phyloP scores from a whole-genome alignment of 2,888 invertebrate genomes.

The Pocota personata region DNA sequence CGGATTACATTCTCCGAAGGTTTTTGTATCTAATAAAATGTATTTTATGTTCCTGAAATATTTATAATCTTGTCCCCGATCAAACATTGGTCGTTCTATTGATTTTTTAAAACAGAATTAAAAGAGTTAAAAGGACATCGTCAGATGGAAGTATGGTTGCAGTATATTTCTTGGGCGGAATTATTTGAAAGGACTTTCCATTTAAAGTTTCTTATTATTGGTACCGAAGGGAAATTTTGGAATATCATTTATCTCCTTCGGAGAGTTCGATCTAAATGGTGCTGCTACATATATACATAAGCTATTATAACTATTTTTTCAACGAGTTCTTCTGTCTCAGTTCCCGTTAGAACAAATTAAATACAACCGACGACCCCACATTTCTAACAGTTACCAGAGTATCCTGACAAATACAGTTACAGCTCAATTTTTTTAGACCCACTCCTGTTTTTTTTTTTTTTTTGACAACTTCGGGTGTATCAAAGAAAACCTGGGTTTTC shows the following conservation, averaged over 20 bases:
- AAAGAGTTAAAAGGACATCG: not conserved
- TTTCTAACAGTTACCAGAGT: too few relatives aligned
- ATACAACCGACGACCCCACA: too few relatives aligned
- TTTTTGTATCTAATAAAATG: not conserved
- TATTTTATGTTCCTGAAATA: not conserved
- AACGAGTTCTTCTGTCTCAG: too few relatives aligned
- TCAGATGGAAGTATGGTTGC: not conserved
- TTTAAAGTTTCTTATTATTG: not conserved
- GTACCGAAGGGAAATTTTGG: not conserved
- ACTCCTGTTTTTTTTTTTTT: too few relatives aligned
- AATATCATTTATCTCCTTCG: not conserved
- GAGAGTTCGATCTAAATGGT: too few relatives aligned
- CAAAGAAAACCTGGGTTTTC: too few relatives aligned
- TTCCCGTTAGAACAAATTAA: too few relatives aligned
- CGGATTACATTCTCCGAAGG: not conserved
- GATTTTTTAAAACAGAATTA: not conserved
- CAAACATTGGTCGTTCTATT: not conserved
- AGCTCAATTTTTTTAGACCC: too few relatives aligned
- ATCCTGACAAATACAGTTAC: too few relatives aligned
- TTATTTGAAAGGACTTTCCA: not conserved
- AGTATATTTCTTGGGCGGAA: not conserved
- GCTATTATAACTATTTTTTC: too few relatives aligned
- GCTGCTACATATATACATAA: too few relatives aligned
- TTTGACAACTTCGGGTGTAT: too few relatives aligned
- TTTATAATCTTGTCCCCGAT: not conserved